A percentile compares a stretch with the other conserved stretches of the same genome.
Conservation (phyloP, 2,113 vertebrate genomes). For the Melanostigma gelatinosum region DNA sequence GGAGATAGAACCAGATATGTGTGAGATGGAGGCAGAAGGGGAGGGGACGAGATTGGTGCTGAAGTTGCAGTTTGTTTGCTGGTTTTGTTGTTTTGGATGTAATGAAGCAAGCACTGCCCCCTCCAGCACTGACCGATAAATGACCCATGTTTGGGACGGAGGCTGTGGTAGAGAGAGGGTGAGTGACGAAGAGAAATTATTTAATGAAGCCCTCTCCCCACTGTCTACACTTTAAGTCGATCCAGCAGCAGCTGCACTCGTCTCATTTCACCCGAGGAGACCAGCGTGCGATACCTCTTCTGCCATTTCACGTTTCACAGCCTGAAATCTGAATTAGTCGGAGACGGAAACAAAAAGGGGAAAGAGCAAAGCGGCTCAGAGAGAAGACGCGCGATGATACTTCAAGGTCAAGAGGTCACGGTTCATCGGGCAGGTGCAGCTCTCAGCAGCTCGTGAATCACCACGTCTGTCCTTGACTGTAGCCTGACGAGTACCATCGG, state of each 20-base stretch:
- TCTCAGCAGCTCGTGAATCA: constrained; percentile 65
- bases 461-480: constrained; percentile 50
- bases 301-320: constrained; percentile 46
- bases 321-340: constrained; percentile 51
- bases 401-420: constrained; percentile 47
- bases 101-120: constrained; percentile 23
- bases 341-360: constrained; percentile 41
- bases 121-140: constrained; percentile 28
- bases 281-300: constrained; percentile 23
- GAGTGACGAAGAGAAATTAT: constrained; percentile 31
- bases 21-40: not conserved
- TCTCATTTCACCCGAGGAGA: constrained; percentile 55
- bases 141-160: constrained; percentile 14
- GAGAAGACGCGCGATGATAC: constrained; percentile 24
- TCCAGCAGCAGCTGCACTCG: constrained; percentile 67
- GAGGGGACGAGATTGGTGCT: constrained; percentile 19
- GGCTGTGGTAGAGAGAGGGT: constrained; percentile 23
- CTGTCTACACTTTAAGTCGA: constrained; percentile 47
- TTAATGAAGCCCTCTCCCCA: constrained; percentile 36
- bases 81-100: constrained; percentile 52
- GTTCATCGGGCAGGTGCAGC: constrained; percentile 62
- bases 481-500: constrained; percentile 24
- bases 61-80: constrained; percentile 49
- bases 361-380: constrained; percentile 4
- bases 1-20: constrained; percentile 22